A percentile compares a stretch with the other conserved stretches of the same genome.
Evolutionary conservation across 2,888 invertebrate species (phyloP).

Genomic region (Abrostola tripartita): DNA sequence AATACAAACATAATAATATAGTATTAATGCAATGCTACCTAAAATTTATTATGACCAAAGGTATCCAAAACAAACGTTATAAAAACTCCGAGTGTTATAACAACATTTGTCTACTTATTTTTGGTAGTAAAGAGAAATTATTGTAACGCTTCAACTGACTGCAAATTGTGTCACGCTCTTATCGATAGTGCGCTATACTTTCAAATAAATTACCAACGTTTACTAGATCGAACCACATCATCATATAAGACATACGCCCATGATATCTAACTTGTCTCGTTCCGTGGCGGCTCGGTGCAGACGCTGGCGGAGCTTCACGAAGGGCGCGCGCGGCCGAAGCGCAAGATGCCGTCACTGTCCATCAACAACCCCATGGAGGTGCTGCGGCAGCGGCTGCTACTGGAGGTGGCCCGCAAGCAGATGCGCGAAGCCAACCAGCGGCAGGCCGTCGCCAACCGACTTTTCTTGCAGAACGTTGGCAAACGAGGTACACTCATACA

Average conservation of each 20-base stretch:
- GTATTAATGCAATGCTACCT: too few relatives aligned
- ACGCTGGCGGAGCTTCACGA: conserved; percentile 71
- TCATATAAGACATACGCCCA: too few relatives aligned
- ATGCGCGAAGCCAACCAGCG: conserved; percentile 92
- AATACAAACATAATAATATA: too few relatives aligned
- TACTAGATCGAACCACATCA: too few relatives aligned
- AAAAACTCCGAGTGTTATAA: too few relatives aligned
- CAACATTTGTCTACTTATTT: too few relatives aligned
- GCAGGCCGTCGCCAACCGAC: conserved; percentile 91
- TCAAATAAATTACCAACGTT: background rate
- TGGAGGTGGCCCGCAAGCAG: conserved; percentile 95
- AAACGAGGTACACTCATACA: conserved; percentile 88
- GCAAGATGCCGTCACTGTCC: conserved; percentile 92
- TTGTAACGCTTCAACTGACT: background rate
- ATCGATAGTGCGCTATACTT: too few relatives aligned
- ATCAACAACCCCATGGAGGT: conserved; percentile 96
- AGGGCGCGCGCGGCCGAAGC: conserved; percentile 84
- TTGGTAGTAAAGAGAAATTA: too few relatives aligned
- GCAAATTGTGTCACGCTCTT: background rate
- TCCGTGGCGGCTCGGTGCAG: conserved; percentile 59
- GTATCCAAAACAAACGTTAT: too few relatives aligned
- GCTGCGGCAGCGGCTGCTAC: conserved; percentile 92
- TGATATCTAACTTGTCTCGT: background rate
- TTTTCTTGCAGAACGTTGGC: conserved; percentile 92
- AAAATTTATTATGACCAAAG: too few relatives aligned